Evolutionary conservation across 2,888 invertebrate genomes (phyloP).

Genomic region (Ormyrus nitidulus): DNA sequence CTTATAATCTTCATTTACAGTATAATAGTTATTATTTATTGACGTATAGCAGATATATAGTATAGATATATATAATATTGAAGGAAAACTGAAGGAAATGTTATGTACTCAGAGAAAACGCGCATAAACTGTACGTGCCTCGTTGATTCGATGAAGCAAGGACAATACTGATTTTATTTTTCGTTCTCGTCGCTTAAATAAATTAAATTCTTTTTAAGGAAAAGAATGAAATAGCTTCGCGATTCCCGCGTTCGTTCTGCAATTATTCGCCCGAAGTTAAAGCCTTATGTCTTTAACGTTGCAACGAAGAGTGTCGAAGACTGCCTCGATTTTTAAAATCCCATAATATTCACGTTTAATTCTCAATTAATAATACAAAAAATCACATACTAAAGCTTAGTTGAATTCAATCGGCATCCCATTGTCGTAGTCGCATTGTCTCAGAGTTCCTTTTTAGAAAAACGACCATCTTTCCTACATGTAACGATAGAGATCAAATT

Average conservation of each 20-base stretch:
- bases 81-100: not conserved
- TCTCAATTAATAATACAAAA: not conserved
- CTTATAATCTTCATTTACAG: constrained; percentile 3
- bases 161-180: constrained; percentile 71
- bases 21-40: not conserved
- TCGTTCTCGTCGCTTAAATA: constrained; percentile 59
- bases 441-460: constrained; percentile 37
- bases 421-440: constrained; percentile 2
- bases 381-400: not conserved
- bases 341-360: not conserved
- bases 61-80: constrained; percentile 9
- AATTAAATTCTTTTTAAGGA: not conserved
- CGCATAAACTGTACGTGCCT: constrained; percentile 55
- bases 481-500: constrained; percentile 22
- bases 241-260: constrained; percentile 38
- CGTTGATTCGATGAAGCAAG: constrained; percentile 67
- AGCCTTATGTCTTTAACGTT: constrained; percentile 11
- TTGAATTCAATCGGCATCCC: constrained; percentile 16
- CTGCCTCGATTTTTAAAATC: constrained; percentile 48
- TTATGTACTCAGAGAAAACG: not conserved
- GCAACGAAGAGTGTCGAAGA: constrained; percentile 26
- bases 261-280: constrained; percentile 38
- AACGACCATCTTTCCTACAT: constrained; percentile 34
- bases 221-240: constrained; percentile 12
- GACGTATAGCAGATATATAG: not conserved